These are phyloP conservation scores for Gallinago paraguaiae DNA, from an alignment of 2,113 vertebrate genomes.

Conservation along the genomic window DNA sequence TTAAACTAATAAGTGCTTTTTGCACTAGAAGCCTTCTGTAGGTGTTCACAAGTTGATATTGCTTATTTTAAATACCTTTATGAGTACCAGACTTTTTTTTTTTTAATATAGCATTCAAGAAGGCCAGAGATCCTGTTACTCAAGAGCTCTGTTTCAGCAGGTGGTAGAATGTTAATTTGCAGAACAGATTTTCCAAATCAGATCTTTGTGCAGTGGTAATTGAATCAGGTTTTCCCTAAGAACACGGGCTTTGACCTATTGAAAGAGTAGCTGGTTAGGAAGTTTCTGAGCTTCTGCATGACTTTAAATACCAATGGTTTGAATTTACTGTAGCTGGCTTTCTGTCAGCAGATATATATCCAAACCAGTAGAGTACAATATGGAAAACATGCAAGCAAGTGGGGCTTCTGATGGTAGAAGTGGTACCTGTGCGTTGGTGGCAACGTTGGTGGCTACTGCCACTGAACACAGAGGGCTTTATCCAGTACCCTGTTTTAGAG, in stretches of 20 bases:
- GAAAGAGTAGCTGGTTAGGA: neutral
- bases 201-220: neutral
- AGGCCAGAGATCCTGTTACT: neutral
- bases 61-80: neutral
- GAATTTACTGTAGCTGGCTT: neutral
- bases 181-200: neutral
- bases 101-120: neutral
- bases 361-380: neutral
- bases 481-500: neutral
- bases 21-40: neutral
- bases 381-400: neutral
- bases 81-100: neutral
- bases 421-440: neutral
- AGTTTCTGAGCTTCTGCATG: neutral
- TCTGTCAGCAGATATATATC: neutral
- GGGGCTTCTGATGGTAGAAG: neutral
- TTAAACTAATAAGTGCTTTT: neutral
- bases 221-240: neutral
- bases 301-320: neutral
- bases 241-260: neutral
- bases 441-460: neutral
- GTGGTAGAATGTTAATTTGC: neutral
- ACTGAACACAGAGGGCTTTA: neutral
- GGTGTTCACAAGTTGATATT: neutral
- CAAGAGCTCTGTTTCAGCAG: neutral